Conservation (phyloP, 2,888 invertebrate species). For the Pristionchus entomophagus region DNA sequence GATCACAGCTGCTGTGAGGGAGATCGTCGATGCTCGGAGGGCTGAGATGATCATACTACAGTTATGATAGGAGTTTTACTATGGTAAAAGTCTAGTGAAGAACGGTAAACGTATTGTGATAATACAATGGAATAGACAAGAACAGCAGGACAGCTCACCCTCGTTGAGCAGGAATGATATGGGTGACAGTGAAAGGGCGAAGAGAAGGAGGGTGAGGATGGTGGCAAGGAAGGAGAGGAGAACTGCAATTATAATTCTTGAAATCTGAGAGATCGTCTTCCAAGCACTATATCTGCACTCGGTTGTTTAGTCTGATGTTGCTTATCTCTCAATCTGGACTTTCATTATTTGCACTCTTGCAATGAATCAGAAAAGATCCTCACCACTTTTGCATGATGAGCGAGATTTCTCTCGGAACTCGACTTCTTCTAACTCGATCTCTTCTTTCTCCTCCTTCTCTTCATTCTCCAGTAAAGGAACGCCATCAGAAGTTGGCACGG, state of each 20-base stretch:
- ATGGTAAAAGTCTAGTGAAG: too few species aligned
- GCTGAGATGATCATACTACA: too few species aligned
- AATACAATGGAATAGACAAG: too few species aligned
- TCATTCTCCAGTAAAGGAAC: background rate
- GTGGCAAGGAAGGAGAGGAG: background rate
- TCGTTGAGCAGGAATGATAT: background rate
- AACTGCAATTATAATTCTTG: background rate
- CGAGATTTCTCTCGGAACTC: background rate
- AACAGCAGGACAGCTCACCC: background rate
- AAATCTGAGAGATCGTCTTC: too few species aligned
- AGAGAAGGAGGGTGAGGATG: background rate
- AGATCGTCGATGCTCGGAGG: background rate
- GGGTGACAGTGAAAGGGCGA: background rate
- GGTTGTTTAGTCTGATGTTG: too few species aligned
- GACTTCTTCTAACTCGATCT: background rate
- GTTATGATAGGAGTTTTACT: background rate
- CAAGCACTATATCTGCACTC: too few species aligned
- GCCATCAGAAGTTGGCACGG: background rate
- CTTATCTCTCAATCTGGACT: too few species aligned
- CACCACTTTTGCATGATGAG: background rate
- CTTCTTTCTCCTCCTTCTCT: background rate
- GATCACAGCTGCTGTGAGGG: background rate
- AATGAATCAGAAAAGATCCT: too few species aligned
- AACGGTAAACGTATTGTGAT: too few species aligned
- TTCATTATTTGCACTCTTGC: too few species aligned